Evolutionary conservation across 1,140 invertebrate species (phyloP).

Genomic region (Asbolus verrucosus): DNA sequence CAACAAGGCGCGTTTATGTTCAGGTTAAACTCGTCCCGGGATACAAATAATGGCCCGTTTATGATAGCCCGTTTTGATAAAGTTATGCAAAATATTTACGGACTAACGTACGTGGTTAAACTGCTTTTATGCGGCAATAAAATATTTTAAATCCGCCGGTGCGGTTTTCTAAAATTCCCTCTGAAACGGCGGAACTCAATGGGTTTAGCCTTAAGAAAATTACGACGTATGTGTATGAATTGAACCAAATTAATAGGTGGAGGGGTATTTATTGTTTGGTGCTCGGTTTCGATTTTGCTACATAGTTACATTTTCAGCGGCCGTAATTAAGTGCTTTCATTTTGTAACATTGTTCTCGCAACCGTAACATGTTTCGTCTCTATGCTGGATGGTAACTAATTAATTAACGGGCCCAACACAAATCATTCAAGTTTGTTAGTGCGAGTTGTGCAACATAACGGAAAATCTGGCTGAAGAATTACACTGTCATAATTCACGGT

Average conservation of each 20-base stretch:
- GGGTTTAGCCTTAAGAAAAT: background rate
- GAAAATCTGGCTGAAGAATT: too few relatives aligned
- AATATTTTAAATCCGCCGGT: background rate
- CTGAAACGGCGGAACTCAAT: too few relatives aligned
- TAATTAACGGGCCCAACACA: slow-evolving; percentile 5
- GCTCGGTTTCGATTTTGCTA: slow-evolving; percentile 5
- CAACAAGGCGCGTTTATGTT: slow-evolving; percentile 14
- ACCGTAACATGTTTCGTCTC: slow-evolving; percentile 14
- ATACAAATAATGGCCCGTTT: slow-evolving; percentile 27
- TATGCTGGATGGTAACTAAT: background rate
- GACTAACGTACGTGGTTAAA: background rate
- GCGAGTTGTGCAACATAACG: too few relatives aligned
- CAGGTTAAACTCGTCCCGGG: slow-evolving; percentile 20
- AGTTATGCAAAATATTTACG: slow-evolving; percentile 34
- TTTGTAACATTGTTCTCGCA: slow-evolving; percentile 26
- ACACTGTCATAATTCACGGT: too few relatives aligned
- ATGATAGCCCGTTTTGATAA: slow-evolving; percentile 26
- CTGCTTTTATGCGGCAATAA: background rate
- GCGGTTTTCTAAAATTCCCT: background rate
- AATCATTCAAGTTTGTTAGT: background rate
- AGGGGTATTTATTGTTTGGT: background rate
- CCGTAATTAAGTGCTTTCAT: slow-evolving; percentile 30
- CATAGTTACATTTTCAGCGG: background rate
- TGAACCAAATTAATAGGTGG: background rate
- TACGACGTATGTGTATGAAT: background rate